These are phyloP conservation scores for Piaya cayana DNA, from an alignment of 2,113 vertebrate species.

Conservation along the genomic window DNA sequence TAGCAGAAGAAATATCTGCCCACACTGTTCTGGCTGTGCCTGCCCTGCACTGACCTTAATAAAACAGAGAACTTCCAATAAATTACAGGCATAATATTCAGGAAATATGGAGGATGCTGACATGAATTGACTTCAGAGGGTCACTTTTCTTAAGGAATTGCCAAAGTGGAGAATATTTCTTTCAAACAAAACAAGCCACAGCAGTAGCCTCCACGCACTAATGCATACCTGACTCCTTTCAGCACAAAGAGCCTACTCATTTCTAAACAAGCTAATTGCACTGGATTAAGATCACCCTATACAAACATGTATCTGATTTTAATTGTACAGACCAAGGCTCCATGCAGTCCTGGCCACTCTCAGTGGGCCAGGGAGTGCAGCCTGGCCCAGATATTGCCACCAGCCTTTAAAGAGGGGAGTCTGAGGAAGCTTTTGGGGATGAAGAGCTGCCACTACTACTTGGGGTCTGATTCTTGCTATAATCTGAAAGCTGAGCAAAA, in stretches of 20 bases:
- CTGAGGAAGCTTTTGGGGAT: not conserved
- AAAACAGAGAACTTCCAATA: not conserved
- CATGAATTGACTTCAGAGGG: not conserved
- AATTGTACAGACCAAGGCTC: not conserved
- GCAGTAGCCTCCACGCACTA: not conserved
- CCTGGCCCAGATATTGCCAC: not conserved
- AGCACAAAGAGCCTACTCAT: not conserved
- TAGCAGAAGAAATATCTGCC: not conserved
- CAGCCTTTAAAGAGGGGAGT: not conserved
- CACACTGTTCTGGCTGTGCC: not conserved
- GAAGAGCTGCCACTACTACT: not conserved
- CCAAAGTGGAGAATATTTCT: not conserved
- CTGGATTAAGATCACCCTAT: not conserved
- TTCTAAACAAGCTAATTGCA: not conserved
- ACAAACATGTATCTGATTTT: not conserved
- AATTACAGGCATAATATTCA: not conserved
- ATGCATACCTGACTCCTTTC: not conserved
- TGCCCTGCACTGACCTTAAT: not conserved
- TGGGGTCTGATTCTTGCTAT: too few species aligned
- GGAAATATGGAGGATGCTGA: not conserved
- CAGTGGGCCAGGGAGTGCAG: not conserved
- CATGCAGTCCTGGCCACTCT: rapidly evolving
- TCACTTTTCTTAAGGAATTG: not conserved
- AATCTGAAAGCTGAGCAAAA: not conserved
- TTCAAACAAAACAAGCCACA: not conserved